Base-by-base conservation (phyloP, 2,797 vertebrate genomes). In the Silurus lanzhouensis region DNA sequence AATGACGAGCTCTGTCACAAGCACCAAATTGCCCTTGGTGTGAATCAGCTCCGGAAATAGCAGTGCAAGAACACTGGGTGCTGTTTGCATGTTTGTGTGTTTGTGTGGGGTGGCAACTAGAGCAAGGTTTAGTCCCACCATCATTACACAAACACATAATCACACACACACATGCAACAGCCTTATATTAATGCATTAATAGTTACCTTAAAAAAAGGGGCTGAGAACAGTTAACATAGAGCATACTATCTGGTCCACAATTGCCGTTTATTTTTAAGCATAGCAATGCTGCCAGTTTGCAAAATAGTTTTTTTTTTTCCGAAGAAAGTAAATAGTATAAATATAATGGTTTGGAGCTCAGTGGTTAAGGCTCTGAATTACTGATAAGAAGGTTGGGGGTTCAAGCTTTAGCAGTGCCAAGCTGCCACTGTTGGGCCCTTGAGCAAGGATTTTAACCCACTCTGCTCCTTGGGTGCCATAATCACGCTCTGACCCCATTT, bases 1-100 rank as follows among this genome's bases (percentile, higher is more conserved):
- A 70, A 79, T 83, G 88, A 91, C 77, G 84, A 90, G 84, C 72
- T 5, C 79, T 77, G 81, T 89, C 79, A 90, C 80, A 85, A 71
- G 83, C 87, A 68, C 85, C 83, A 87, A 89, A 66, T 88, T 87
- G 46, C 85, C 90, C 91, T 89, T 83, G 64, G 77, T 78, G 64
- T 91, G 89, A 90, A 91, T 89, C 88, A 90, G 84, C 70, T 88
- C 87, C 77, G 74, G 67, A 87, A 90, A 90, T 86, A 89, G 82
- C 81, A 85, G 81, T 38, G 44, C 86, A 79, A 87, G 87, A 67
- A 88, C 82, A 86, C 70, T 13, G 76, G 86, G 83, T 81, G 31
- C 84, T 87, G 82, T 84, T 79, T 85, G 31, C 79, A 55, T 79
- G 68, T 86, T 58, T 82, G 60, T 78, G 67, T 86, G 64, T 85